These are phyloP conservation scores for Orchesella cincta DNA, from an alignment of 1,140 invertebrate genomes.

Conservation along the genomic window DNA sequence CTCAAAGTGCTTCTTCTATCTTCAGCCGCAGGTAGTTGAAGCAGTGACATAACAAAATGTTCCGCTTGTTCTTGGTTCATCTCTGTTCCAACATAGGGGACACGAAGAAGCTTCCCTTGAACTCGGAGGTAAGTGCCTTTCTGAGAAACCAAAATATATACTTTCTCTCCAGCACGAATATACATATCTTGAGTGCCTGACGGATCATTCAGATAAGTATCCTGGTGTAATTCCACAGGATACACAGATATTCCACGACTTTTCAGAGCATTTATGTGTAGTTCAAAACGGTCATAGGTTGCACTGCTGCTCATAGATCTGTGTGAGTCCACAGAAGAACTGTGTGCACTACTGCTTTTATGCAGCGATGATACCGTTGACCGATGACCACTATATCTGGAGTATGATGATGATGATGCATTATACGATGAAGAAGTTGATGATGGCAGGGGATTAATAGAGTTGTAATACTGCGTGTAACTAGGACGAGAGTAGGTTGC, in stretches of 20 bases:
- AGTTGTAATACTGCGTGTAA: constrained; percentile 58
- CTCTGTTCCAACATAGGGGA: constrained; percentile 35
- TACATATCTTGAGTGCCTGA: constrained; percentile 38
- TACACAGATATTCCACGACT: constrained; percentile 41
- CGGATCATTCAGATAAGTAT: constrained; percentile 45
- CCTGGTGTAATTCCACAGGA: constrained; percentile 40
- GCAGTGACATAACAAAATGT: constrained; percentile 40
- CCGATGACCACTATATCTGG: not conserved
- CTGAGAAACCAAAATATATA: constrained; percentile 40
- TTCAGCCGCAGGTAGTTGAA: not conserved
- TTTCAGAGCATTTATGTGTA: constrained; percentile 34
- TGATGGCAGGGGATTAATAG: not conserved
- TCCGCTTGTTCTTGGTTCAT: constrained; percentile 42
- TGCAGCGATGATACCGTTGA: not conserved
- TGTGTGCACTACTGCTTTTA: not conserved
- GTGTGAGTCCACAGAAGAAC: not conserved
- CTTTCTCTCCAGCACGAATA: constrained; percentile 41
- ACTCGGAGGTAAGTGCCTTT: constrained; percentile 40
- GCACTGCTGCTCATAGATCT: not conserved
- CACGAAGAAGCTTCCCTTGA: constrained; percentile 37
- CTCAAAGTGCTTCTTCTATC: not conserved
- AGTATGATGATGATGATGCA: constrained; percentile 22
- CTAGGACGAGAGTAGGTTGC: constrained; percentile 56
- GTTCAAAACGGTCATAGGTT: constrained; percentile 11
- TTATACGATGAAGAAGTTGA: not conserved